Evolutionary conservation across 2,888 invertebrate genomes (phyloP).

Genomic region (Agrotis segetum): DNA sequence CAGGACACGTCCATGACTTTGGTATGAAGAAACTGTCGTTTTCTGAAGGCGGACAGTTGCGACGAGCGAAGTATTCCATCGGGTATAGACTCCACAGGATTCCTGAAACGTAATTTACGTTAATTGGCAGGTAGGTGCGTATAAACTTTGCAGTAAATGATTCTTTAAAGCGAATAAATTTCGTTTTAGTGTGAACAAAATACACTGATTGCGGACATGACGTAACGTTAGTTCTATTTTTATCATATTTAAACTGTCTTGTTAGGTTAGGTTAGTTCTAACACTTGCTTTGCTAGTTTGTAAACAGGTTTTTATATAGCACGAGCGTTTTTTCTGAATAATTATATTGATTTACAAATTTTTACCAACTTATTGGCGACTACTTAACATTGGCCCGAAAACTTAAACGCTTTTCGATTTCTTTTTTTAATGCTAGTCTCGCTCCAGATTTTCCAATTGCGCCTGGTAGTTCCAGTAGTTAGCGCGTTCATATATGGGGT

Average conservation of each 20-base stretch:
- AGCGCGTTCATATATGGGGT: no score
- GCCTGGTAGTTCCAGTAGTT: no score
- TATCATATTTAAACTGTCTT: no score
- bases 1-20: slow-evolving; percentile 88
- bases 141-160: no score
- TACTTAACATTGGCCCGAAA: no score
- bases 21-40: slow-evolving; percentile 86
- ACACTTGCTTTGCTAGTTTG: not conserved
- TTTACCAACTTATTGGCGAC: no score
- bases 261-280: not conserved
- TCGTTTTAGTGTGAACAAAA: slow-evolving; percentile 1
- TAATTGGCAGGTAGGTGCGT: not conserved
- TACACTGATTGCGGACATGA: slow-evolving; percentile 3
- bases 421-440: no score
- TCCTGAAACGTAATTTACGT: slow-evolving; percentile 72
- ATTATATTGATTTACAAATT: no score
- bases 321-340: no score
- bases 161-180: not conserved
- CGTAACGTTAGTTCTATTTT: not conserved
- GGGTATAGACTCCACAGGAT: slow-evolving; percentile 94
- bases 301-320: not conserved
- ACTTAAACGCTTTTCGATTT: no score
- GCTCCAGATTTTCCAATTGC: no score
- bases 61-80: slow-evolving; percentile 96
- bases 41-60: slow-evolving; percentile 92